Evolutionary conservation across 2,797 vertebrate genomes (phyloP), one percentile per base, ranked within the genome.

Genomic region (Lophotriccus pileatus): DNA sequence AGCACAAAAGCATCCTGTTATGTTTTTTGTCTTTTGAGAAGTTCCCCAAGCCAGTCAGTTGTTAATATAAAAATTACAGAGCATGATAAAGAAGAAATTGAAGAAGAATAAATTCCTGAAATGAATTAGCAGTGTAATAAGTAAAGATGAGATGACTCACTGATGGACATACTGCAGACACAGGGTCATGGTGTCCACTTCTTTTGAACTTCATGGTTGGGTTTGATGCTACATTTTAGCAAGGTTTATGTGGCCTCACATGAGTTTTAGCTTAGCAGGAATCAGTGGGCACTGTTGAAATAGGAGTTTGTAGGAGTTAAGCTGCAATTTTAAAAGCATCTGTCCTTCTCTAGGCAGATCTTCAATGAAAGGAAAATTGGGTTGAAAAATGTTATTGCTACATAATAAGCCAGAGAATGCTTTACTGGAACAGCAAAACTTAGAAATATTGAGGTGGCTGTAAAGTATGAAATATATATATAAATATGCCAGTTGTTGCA

Each of bases 311-410:
- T 64, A 55, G 41, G 49, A 75, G 11, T 79, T 86, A 87, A 73
- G 47, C 62, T 77, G 30, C 16, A 86, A 25, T 49, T 89, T 84
- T 73, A 78, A 94, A 80, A 85, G 36, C 4, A 4, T 56, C 79
- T 93, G 64, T 84, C 60, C 66, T 84, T 92, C 67, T 83, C 18
- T 78, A 68, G 58, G 55, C 76, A 83, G 79, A 30, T 89, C 58
- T 78, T 92, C 46, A 77, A 67, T 87, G 77, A 95, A 92, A 87
- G 68, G 27, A 89, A 90, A 94, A 93, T 84, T 25, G 56, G 27
- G 44, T 73, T 91, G 53, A 91, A 86, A 93, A 93, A 82, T 64
- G 15, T 79, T 96, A 67, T 73, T 96, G 89, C 84, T 89, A 44
- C 28, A 14, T 94, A 90, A 64, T 78, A 87, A 89, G 62, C 50